phyloP scores from a whole-genome alignment of 1,140 invertebrate genomes.

The Drosophila varians region DNA sequence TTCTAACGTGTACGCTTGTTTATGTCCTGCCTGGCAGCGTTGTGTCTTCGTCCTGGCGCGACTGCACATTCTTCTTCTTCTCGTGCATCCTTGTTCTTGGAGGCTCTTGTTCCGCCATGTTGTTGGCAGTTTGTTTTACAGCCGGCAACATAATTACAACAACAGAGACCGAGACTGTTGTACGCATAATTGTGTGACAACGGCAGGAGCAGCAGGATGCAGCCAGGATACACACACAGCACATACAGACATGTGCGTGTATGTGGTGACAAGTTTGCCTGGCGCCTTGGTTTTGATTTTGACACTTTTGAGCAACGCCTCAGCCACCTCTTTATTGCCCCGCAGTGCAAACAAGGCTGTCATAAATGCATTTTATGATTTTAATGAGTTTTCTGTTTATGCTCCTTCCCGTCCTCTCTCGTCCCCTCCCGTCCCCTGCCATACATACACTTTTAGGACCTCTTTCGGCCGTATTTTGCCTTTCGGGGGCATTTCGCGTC shows the following conservation, averaged over 20 bases:
- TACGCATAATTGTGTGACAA: slow-evolving; percentile 81
- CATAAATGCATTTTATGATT: slow-evolving; percentile 82
- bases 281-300: slow-evolving; percentile 76
- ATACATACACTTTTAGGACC: not conserved
- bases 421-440: not conserved
- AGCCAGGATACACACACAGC: slow-evolving; percentile 51
- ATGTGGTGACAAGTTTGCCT: slow-evolving; percentile 55
- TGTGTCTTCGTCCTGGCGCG: slow-evolving; percentile 17
- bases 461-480: not conserved
- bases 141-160: slow-evolving; percentile 75
- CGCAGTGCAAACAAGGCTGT: slow-evolving; percentile 71
- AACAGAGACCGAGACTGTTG: slow-evolving; percentile 65
- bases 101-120: slow-evolving; percentile 37
- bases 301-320: slow-evolving; percentile 70
- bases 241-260: not conserved
- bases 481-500: slow-evolving; percentile 20
- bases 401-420: slow-evolving; percentile 21
- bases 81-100: slow-evolving; percentile 17
- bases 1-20: slow-evolving; percentile 7
- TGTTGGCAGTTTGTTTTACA: slow-evolving; percentile 77
- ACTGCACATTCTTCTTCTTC: slow-evolving; percentile 19
- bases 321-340: slow-evolving; percentile 61
- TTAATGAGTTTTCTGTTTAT: slow-evolving; percentile 82
- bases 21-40: slow-evolving; percentile 18
- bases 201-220: slow-evolving; percentile 52